phyloP scores from a whole-genome alignment of 2,888 invertebrate genomes.

The Drosophila borborema region DNA sequence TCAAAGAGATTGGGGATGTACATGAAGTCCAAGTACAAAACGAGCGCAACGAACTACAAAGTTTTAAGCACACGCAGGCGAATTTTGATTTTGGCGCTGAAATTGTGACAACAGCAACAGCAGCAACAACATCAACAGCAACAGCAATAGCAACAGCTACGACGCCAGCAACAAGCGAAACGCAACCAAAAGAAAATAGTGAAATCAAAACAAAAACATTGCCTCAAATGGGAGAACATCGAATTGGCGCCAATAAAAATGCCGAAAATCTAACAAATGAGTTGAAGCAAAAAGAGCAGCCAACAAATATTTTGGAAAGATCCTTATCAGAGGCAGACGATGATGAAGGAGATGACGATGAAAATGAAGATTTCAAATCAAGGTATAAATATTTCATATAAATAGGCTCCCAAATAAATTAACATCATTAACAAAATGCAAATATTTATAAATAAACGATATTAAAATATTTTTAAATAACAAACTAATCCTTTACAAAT shows the following conservation, averaged over 20 bases:
- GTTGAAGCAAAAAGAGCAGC: constrained; percentile 16
- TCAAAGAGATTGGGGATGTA: constrained; percentile 65
- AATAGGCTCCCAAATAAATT: not conserved
- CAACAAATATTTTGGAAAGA: constrained; percentile 30
- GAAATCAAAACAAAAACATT: constrained; percentile 80
- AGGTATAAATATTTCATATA: constrained; percentile 28
- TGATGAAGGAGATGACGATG: constrained; percentile 55
- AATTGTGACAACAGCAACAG: constrained; percentile 70
- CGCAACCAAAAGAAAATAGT: constrained; percentile 64
- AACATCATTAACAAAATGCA: not conserved
- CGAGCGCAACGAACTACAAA: constrained; percentile 31
- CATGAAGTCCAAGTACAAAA: constrained; percentile 47
- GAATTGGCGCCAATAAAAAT: constrained; percentile 70
- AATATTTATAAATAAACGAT: too few species aligned
- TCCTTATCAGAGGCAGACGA: constrained; percentile 57
- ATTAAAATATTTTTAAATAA: not conserved
- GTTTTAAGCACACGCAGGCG: constrained; percentile 44
- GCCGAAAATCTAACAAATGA: constrained; percentile 21
- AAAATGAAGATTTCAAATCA: constrained; percentile 43
- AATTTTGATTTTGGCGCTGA: constrained; percentile 83
- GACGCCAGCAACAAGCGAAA: constrained; percentile 67
- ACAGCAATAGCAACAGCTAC: constrained; percentile 30
- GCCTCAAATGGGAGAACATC: constrained; percentile 67
- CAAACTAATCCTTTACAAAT: not conserved
- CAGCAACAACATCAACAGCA: constrained; percentile 35